Percentiles rank a stretch among this genome's conserved stretches.
Evolutionary conservation across 2,113 vertebrate genomes (phyloP).

Genomic region (Burhinus oedicnemus): DNA sequence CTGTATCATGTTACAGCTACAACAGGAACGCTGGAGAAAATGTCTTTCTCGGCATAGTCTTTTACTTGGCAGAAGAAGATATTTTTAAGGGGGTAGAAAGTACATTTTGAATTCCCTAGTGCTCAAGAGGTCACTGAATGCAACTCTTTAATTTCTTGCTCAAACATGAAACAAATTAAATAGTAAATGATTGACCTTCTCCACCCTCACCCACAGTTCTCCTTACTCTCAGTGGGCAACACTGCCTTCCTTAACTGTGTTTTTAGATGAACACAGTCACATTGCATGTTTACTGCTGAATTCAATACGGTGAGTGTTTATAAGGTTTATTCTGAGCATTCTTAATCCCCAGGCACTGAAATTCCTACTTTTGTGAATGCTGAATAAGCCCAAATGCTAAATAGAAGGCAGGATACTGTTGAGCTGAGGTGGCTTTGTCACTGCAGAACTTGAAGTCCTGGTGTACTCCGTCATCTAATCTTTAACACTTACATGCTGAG

Average conservation of each 20-base stretch:
- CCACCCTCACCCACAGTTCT: background rate
- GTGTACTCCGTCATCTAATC: background rate
- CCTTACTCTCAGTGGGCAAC: background rate
- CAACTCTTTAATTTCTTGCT: background rate
- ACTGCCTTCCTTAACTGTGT: background rate
- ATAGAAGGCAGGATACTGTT: background rate
- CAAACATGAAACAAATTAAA: background rate
- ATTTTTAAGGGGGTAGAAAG: background rate
- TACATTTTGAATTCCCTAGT: background rate
- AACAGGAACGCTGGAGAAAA: background rate
- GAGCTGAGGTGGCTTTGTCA: background rate
- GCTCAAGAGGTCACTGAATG: background rate
- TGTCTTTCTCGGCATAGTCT: background rate
- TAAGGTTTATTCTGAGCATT: background rate
- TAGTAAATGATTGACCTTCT: background rate
- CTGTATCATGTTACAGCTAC: background rate
- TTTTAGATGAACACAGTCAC: background rate
- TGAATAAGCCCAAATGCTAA: background rate
- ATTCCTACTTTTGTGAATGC: background rate
- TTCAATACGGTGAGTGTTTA: background rate
- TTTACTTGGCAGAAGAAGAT: background rate
- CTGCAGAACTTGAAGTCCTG: background rate
- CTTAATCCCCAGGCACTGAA: background rate
- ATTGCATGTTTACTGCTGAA: background rate
- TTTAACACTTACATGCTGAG: background rate